phyloP scores from a whole-genome alignment of 2,888 invertebrate genomes.

The Polydesmus complanatus region DNA sequence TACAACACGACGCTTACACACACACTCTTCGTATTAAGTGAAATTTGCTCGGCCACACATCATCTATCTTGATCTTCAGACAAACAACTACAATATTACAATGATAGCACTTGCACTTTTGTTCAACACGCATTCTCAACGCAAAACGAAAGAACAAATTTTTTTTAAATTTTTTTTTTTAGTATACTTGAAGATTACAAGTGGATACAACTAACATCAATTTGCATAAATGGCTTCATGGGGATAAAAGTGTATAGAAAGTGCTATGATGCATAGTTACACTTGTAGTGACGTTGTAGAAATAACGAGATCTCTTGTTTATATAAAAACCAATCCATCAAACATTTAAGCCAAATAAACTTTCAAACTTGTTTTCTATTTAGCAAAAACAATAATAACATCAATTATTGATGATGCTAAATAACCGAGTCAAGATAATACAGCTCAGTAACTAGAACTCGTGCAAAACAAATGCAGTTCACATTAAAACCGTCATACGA shows the following conservation, averaged over 20 bases:
- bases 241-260: not conserved
- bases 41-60: not conserved
- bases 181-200: not conserved
- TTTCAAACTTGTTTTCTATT: too few species aligned
- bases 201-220: not conserved
- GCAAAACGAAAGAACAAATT: not conserved
- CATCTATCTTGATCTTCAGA: not conserved
- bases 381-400: too few species aligned
- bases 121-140: not conserved
- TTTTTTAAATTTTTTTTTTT: too few species aligned
- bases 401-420: too few species aligned
- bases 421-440: too few species aligned
- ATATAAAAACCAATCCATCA: not conserved
- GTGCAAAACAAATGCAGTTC: too few species aligned
- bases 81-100: not conserved
- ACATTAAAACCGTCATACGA: too few species aligned
- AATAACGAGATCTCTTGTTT: not conserved
- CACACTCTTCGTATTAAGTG: not conserved
- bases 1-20: not conserved
- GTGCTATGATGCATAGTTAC: not conserved
- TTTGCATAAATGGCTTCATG: not conserved
- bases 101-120: not conserved
- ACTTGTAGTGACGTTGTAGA: not conserved
- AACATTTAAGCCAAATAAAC: too few species aligned
- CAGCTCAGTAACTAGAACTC: too few species aligned